A percentile compares a stretch with the other conserved stretches of the same genome.
phyloP scores from a whole-genome alignment of 1,140 invertebrate species.

The Fragariocoptes setiger region DNA sequence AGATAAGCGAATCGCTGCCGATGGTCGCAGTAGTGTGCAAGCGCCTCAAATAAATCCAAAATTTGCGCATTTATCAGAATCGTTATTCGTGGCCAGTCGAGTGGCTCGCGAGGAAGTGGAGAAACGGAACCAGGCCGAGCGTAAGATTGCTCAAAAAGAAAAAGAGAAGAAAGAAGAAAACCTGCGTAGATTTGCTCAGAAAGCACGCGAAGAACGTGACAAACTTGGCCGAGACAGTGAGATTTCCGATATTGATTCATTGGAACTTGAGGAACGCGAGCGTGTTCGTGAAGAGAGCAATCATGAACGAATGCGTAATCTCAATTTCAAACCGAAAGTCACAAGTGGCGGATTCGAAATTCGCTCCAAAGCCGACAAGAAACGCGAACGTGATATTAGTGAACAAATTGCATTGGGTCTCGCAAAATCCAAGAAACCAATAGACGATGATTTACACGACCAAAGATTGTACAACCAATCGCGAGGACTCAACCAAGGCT shows the following conservation, averaged over 20 bases:
- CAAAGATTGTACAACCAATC: conserved; percentile 76
- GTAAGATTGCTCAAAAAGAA: conserved; percentile 82
- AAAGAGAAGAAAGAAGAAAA: conserved; percentile 95
- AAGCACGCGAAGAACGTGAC: conserved; percentile 72
- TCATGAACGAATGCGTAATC: conserved; percentile 58
- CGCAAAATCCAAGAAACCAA: conserved; percentile 45
- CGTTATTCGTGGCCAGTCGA: conserved; percentile 85
- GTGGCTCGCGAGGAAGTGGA: conserved; percentile 80
- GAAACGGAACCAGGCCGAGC: conserved; percentile 72
- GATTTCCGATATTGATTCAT: too few relatives aligned
- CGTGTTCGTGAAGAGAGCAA: conserved; percentile 57
- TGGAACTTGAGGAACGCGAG: conserved; percentile 56
- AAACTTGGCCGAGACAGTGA: conserved; percentile 28
- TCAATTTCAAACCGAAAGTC: conserved; percentile 67
- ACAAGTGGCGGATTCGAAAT: conserved; percentile 81
- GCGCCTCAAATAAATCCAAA: conserved; percentile 96
- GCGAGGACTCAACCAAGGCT: conserved; percentile 83
- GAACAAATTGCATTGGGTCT: conserved; percentile 91
- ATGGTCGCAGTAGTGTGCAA: conserved; percentile 70
- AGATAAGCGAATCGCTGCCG: conserved; percentile 87
- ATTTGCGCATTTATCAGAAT: conserved; percentile 88
- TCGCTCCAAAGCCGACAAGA: conserved; percentile 51
- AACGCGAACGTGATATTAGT: conserved; percentile 82
- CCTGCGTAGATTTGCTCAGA: conserved; percentile 61
- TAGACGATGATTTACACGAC: conserved; percentile 42